Conservation (phyloP, 2,888 invertebrate genomes). For the Heterodera filipjevi region DNA sequence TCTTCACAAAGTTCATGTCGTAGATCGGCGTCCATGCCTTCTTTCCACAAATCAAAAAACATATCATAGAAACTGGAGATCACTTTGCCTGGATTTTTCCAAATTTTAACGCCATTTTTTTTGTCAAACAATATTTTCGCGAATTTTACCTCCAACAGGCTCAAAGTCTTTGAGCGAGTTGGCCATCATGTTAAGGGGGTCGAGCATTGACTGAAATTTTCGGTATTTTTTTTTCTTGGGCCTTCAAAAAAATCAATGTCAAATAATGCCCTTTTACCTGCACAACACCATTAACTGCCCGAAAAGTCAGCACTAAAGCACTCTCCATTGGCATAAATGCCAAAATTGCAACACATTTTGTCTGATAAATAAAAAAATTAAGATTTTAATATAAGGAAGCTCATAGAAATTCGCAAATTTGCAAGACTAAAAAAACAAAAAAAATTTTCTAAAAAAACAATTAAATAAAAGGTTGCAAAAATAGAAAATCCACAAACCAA, state of each 20-base stretch:
- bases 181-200: constrained; percentile 38
- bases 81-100: not conserved
- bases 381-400: too few species aligned
- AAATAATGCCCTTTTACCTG: constrained; percentile 36
- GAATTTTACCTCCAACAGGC: constrained; percentile 37
- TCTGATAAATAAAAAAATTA: constrained; percentile 26
- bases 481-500: too few species aligned
- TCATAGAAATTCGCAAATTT: constrained; percentile 12
- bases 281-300: constrained; percentile 34
- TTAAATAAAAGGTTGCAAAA: too few species aligned
- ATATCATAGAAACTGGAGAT: constrained; percentile 39
- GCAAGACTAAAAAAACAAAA: too few species aligned
- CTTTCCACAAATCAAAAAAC: constrained; percentile 40
- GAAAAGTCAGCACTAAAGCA: constrained; percentile 38
- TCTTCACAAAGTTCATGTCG: constrained; percentile 19
- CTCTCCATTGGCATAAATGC: constrained; percentile 35
- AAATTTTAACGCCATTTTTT: not conserved
- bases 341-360: constrained; percentile 32
- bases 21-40: constrained; percentile 33
- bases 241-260: not conserved
- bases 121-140: too few species aligned
- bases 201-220: constrained; percentile 27
- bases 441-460: too few species aligned
- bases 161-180: constrained; percentile 40
- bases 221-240: not conserved